Percentiles rank a stretch among this genome's conserved stretches.
These are phyloP conservation scores for Rhopalosiphum maidis DNA, from an alignment of 1,140 invertebrate species.

Conservation along the genomic window DNA sequence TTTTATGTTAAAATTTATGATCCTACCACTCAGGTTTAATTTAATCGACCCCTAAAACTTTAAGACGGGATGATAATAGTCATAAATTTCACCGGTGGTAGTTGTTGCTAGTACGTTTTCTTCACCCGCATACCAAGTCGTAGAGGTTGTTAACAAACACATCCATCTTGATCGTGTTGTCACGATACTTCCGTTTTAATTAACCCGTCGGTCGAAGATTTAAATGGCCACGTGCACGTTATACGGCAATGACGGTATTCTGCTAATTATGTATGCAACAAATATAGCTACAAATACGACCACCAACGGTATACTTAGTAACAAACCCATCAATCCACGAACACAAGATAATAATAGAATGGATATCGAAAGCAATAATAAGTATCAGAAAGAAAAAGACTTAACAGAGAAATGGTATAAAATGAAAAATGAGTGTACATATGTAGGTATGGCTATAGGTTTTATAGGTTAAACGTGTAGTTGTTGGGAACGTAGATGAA, in stretches of 20 bases:
- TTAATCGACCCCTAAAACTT: slow-evolving; percentile 27
- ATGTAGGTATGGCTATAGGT: neutral
- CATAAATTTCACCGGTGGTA: neutral
- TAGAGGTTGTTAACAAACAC: neutral
- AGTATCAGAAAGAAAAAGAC: neutral
- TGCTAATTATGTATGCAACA: neutral
- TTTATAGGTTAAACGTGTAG: neutral
- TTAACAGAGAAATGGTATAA: neutral
- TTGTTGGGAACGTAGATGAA: neutral
- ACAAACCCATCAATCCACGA: neutral
- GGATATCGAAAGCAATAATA: neutral
- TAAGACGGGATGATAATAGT: slow-evolving; percentile 20
- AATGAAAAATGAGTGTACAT: neutral
- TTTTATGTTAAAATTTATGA: slow-evolving; percentile 24
- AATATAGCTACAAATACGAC: neutral
- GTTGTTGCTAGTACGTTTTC: neutral
- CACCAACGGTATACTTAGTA: neutral
- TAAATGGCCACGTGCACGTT: neutral
- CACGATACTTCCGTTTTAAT: slow-evolving; percentile 55
- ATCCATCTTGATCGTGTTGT: slow-evolving; percentile 46
- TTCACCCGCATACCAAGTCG: neutral
- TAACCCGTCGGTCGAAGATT: slow-evolving; percentile 18
- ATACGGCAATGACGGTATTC: neutral
- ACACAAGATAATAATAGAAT: neutral
- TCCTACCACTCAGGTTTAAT: neutral